Evolutionary conservation across 2,797 vertebrate species (phyloP).

Genomic region (Urosaurus nigricauda): DNA sequence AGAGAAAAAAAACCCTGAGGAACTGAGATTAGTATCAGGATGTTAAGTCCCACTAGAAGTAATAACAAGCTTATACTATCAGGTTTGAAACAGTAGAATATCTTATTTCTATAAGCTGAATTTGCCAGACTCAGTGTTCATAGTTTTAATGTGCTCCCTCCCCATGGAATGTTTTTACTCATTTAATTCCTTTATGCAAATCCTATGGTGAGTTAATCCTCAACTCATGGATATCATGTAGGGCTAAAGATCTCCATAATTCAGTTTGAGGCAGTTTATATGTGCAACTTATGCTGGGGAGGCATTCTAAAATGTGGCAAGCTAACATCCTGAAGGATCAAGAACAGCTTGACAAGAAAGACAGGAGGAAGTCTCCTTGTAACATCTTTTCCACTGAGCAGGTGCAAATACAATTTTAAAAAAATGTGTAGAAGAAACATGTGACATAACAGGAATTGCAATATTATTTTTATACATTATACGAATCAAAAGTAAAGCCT

Average conservation of each 20-base stretch:
- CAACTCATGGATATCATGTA: conserved; percentile 51
- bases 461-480: neutral
- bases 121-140: conserved; percentile 54
- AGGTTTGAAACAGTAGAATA: too few species aligned
- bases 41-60: conserved; percentile 48
- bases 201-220: conserved; percentile 63
- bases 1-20: conserved; percentile 22
- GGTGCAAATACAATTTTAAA: conserved; percentile 22
- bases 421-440: neutral
- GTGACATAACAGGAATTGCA: neutral
- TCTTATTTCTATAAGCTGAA: conserved; percentile 32
- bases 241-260: conserved; percentile 56
- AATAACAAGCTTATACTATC: conserved; percentile 39
- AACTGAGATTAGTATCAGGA: conserved; percentile 40
- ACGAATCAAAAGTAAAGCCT: neutral
- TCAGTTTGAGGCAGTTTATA: conserved; percentile 33
- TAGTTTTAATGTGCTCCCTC: conserved; percentile 61
- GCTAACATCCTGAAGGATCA: neutral
- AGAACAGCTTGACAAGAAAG: conserved; percentile 41
- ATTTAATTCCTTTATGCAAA: conserved; percentile 51
- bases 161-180: conserved; percentile 35
- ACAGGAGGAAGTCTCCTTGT: conserved; percentile 39
- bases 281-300: conserved; percentile 17
- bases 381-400: conserved; percentile 30
- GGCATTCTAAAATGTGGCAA: conserved; percentile 9